Evolutionary conservation across 2,888 invertebrate genomes (phyloP).

Genomic region (Abrostola triplasia): DNA sequence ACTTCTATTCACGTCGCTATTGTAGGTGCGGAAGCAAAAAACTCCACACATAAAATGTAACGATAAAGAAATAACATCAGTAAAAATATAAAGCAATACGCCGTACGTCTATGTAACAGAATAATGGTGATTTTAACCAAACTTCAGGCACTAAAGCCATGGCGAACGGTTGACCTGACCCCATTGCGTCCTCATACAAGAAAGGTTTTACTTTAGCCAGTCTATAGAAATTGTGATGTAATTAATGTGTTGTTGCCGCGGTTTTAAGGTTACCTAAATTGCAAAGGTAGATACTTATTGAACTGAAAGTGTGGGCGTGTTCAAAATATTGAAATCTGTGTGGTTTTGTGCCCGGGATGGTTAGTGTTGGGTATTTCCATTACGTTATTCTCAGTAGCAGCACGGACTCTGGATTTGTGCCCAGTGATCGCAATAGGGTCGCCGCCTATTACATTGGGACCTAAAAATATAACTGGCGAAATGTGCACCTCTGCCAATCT

Average conservation of each 20-base stretch:
- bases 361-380: no score
- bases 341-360: no score
- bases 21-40: slow-evolving; percentile 41
- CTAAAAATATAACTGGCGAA: no score
- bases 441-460: no score
- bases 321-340: no score
- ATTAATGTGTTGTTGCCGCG: slow-evolving; percentile 36
- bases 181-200: slow-evolving; percentile 58
- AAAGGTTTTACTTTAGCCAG: slow-evolving; percentile 39
- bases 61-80: slow-evolving; percentile 53
- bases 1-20: slow-evolving; percentile 32
- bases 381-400: no score
- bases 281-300: background rate
- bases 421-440: no score
- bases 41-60: slow-evolving; percentile 51
- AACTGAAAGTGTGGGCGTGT: no score
- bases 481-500: no score
- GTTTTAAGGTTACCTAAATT: slow-evolving; percentile 12
- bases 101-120: slow-evolving; percentile 39
- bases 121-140: slow-evolving; percentile 53
- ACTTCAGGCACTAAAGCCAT: slow-evolving; percentile 58
- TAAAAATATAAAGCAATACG: slow-evolving; percentile 49
- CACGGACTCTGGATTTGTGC: no score
- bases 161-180: slow-evolving; percentile 70
- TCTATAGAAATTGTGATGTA: slow-evolving; percentile 35